phyloP scores from a whole-genome alignment of 2,797 vertebrate genomes.

The Onychomys arenicola region DNA sequence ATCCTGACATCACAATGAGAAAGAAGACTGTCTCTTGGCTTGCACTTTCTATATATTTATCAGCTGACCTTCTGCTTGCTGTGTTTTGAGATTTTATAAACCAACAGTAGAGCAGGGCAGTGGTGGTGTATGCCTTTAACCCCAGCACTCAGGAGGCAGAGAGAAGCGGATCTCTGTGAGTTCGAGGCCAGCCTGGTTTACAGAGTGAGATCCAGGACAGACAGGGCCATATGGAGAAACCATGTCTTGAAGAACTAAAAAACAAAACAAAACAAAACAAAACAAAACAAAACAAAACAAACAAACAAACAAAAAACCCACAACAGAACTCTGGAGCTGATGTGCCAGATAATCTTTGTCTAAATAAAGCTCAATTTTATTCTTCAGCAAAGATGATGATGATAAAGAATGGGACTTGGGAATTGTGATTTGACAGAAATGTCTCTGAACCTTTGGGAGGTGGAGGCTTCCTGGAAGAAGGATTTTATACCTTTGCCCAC shows the following conservation, averaged over 20 bases:
- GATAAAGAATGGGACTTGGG: neutral
- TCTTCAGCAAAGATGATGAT: neutral
- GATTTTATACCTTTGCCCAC: neutral
- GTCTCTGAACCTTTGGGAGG: neutral
- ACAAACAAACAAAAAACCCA: neutral
- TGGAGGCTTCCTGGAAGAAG: neutral
- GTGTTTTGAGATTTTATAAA: neutral
- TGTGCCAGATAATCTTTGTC: neutral
- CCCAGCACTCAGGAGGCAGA: neutral
- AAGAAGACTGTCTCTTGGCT: neutral
- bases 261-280: neutral
- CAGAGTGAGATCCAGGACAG: neutral
- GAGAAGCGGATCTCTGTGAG: neutral
- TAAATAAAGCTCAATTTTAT: slow-evolving; percentile 32
- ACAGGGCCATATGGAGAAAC: neutral
- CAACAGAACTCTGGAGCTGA: neutral
- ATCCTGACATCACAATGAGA: neutral
- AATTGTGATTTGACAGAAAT: neutral
- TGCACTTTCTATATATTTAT: neutral
- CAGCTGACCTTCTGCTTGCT: neutral
- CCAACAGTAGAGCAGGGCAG: neutral
- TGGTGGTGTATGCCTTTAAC: neutral
- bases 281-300: too few species aligned
- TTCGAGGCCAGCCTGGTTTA: neutral
- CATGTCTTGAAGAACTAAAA: neutral